phyloP scores from a whole-genome alignment of 1,140 invertebrate genomes.

The Drosophila kanapiae region DNA sequence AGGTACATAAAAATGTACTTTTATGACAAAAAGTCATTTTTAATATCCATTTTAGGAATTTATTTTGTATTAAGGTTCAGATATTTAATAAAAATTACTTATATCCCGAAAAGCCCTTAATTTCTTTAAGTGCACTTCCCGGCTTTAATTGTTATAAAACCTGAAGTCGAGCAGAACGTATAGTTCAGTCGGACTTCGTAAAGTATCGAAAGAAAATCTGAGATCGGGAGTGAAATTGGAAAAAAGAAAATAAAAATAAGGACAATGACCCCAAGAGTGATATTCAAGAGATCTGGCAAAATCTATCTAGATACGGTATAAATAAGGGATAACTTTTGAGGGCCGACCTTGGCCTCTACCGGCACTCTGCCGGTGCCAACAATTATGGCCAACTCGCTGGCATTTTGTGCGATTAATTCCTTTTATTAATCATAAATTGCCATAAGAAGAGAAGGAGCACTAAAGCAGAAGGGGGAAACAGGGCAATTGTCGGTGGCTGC shows the following conservation, averaged over 20 bases:
- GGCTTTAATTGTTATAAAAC: constrained; percentile 22
- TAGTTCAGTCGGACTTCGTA: constrained; percentile 17
- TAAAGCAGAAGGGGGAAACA: constrained; percentile 2
- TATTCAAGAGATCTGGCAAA: constrained; percentile 6
- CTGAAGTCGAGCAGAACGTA: background rate
- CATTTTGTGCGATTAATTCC: constrained; percentile 43
- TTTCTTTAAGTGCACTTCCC: constrained; percentile 4
- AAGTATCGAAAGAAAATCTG: background rate
- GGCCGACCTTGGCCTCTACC: constrained; percentile 29
- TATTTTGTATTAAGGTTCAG: too few species aligned
- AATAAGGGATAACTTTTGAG: background rate
- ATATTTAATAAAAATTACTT: too few species aligned
- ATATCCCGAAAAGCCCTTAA: background rate
- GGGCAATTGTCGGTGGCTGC: constrained; percentile 57
- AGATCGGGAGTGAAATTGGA: constrained; percentile 6
- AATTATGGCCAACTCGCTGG: constrained; percentile 36
- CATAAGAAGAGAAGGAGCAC: constrained; percentile 32
- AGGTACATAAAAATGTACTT: background rate
- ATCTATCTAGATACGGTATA: background rate
- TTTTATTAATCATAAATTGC: constrained; percentile 80
- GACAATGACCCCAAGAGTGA: background rate
- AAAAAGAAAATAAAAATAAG: background rate
- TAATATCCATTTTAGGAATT: too few species aligned
- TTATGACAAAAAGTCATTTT: too few species aligned
- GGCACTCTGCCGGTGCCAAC: constrained; percentile 11